These are phyloP conservation scores for Callyntrura guangdongensis DNA, from an alignment of 2,888 invertebrate genomes.

Conservation along the genomic window DNA sequence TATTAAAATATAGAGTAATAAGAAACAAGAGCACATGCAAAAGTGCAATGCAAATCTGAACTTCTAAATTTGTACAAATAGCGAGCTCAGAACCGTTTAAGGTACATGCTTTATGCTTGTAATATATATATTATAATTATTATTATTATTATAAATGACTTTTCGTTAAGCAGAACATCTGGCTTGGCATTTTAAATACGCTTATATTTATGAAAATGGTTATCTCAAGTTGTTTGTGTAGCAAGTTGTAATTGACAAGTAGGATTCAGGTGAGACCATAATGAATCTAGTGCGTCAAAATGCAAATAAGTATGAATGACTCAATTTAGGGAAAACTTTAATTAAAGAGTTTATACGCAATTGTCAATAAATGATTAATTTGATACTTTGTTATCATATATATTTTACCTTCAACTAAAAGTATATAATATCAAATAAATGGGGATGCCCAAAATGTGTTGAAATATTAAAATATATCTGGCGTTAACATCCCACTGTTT, in stretches of 20 bases:
- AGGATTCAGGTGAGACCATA: not conserved
- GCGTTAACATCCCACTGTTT: not conserved
- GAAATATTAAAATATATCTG: not conserved
- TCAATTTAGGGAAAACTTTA: too few relatives aligned
- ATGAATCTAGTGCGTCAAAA: slow-evolving; percentile 17
- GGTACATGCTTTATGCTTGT: too few relatives aligned
- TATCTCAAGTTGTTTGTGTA: not conserved
- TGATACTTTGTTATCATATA: too few relatives aligned
- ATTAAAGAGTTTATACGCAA: too few relatives aligned
- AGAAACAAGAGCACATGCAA: slow-evolving; percentile 1
- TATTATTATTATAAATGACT: too few relatives aligned
- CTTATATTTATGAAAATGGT: slow-evolving; percentile 28
- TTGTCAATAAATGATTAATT: too few relatives aligned
- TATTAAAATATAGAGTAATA: slow-evolving; percentile 4
- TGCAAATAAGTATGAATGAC: not conserved
- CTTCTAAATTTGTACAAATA: not conserved
- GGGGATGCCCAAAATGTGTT: not conserved
- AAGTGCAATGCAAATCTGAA: not conserved
- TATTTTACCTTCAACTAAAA: too few relatives aligned
- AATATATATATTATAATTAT: too few relatives aligned
- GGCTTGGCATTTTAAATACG: too few relatives aligned
- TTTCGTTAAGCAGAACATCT: too few relatives aligned
- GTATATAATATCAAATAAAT: too few relatives aligned
- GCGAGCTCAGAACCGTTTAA: too few relatives aligned
- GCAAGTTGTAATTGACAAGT: not conserved